phyloP scores from a whole-genome alignment of 2,888 invertebrate genomes.

The Eristalis pertinax region DNA sequence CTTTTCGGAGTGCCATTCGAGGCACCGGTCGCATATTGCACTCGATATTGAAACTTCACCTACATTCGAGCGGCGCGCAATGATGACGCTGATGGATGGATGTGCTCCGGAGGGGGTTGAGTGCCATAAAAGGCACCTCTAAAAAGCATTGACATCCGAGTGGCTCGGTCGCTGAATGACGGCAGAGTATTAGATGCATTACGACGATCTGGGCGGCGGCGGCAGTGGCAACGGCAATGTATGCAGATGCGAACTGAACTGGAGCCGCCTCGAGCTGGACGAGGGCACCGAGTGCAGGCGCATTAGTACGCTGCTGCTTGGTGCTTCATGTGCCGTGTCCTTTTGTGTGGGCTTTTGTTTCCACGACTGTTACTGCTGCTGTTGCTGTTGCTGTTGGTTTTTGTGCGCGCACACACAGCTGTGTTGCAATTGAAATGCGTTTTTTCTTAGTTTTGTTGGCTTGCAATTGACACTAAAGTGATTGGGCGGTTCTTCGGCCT shows the following conservation, averaged over 20 bases:
- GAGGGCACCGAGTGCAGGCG: constrained; percentile 33
- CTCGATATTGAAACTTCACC: constrained; percentile 55
- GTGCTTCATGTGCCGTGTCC: constrained; percentile 49
- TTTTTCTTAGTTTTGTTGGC: constrained; percentile 24
- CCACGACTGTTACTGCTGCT: neutral
- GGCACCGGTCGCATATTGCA: constrained; percentile 46
- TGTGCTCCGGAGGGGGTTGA: neutral
- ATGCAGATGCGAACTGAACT: constrained; percentile 16
- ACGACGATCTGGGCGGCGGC: constrained; percentile 25
- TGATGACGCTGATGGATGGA: constrained; percentile 33
- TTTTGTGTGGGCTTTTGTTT: constrained; percentile 31
- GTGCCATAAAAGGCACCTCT: constrained; percentile 46
- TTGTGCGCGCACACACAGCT: neutral
- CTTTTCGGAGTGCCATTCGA: constrained; percentile 5
- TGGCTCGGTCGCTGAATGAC: neutral
- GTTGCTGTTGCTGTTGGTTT: neutral
- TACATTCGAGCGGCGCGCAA: constrained; percentile 36
- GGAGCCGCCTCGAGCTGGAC: neutral
- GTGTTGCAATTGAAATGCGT: constrained; percentile 52
- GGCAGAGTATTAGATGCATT: constrained; percentile 14
- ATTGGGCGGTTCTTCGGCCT: constrained; percentile 34
- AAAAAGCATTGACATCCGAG: constrained; percentile 26
- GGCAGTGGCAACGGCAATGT: neutral
- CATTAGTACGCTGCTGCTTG: constrained; percentile 44
- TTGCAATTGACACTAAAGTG: constrained; percentile 64